Percentiles rank a stretch among this genome's conserved stretches.
phyloP scores from a whole-genome alignment of 2,113 vertebrate genomes.

The Cricetomys ansorgei region DNA sequence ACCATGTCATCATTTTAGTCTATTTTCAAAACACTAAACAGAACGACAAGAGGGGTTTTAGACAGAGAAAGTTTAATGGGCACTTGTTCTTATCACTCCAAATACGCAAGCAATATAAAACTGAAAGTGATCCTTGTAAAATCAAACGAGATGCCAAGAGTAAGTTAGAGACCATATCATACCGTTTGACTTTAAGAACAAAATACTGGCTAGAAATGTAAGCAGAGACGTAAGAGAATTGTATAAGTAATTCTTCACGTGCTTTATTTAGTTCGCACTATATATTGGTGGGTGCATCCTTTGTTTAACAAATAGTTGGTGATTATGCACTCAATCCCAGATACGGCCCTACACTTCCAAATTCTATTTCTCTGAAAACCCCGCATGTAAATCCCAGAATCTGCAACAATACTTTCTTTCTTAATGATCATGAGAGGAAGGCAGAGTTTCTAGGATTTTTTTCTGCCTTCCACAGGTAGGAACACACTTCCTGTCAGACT shows the following conservation, averaged over 20 bases:
- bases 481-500: not conserved
- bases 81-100: not conserved
- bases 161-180: not conserved
- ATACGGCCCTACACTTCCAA: not conserved
- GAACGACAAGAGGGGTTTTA: not conserved
- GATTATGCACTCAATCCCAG: constrained; percentile 17
- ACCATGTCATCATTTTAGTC: constrained; percentile 15
- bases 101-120: not conserved
- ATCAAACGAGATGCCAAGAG: not conserved
- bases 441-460: not conserved
- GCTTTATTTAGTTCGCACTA: constrained; percentile 3
- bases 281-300: not conserved
- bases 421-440: not conserved
- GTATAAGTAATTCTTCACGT: constrained; percentile 18
- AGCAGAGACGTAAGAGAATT: not conserved
- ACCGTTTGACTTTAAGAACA: not conserved
- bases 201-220: constrained; percentile 22
- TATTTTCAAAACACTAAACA: not conserved
- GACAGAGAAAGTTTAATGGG: not conserved
- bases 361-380: constrained; percentile 41
- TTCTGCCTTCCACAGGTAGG: not conserved
- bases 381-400: not conserved
- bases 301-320: constrained; percentile 26
- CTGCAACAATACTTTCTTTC: not conserved
- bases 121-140: constrained; percentile 3